Evolutionary conservation across 2,113 vertebrate genomes (phyloP), one percentile per base, ranked within the genome.

Genomic region (Suricata suricatta): DNA sequence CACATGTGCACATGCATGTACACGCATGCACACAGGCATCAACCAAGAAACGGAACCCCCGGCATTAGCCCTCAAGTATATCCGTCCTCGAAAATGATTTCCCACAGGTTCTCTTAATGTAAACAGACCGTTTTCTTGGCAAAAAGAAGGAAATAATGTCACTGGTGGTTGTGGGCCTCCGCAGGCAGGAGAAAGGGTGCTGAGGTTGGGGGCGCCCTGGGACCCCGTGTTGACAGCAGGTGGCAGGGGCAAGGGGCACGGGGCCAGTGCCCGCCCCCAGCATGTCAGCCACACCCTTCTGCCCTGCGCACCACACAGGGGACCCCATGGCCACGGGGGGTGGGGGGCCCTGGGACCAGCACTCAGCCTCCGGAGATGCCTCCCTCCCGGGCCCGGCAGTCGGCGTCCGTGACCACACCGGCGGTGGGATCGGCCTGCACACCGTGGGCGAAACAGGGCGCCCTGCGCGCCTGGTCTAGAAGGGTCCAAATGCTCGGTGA

Each of bases 261-360:
- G 11, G 35, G 21, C 21, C 4, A 25, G 10, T 35, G 17, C 33
- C 5, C 41, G 4, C 38, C 38, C 41, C 41, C 41, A 41, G 41
- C 41, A 11, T 11, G 19, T 17, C 2, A 3, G n/a, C 21, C 9
- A 5, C 19, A 23, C n/a, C 35, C 38, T 47, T 33, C n/a, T 0
- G 0, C 64, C 64, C 11, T 0, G 21, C 29, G 19, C n/a, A 31
- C 21, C 90, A 44, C 5, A 23, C 25, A 16, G 19, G n/a, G 21
- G 15, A 66, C 19, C 16, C 68, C 68, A 5, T 38, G 5, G 0
- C 38, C 25, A 1, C 27, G 15, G 35, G 21, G 68, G 3, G 17
- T 15, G 35, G 21, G 68, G 33, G 3, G 17, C 33, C 17, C 17
- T 68, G 68, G 68, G n/a, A 16, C 16, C 3, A 69, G 68, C 68